phyloP scores from a whole-genome alignment of 2,113 vertebrate species.

The Barnardius zonarius region DNA sequence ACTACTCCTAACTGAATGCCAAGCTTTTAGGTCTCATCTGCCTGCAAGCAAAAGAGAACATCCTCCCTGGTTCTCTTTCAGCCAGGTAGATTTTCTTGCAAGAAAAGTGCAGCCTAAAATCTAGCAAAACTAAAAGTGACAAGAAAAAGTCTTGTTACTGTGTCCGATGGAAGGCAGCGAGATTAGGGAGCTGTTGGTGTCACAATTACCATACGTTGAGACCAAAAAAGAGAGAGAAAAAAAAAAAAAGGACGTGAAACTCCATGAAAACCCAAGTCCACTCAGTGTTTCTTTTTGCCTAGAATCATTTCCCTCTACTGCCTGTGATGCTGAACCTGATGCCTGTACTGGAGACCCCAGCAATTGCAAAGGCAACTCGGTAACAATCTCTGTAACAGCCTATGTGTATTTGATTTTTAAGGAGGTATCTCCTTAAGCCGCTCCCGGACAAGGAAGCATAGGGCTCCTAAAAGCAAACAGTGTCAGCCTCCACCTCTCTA shows the following conservation, averaged over 20 bases:
- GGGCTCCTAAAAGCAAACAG: not conserved
- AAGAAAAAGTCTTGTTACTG: not conserved
- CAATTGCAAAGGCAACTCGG: not conserved
- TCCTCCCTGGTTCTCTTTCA: not conserved
- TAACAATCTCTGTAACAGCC: not conserved
- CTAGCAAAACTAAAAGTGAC: not conserved
- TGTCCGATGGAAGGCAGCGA: not conserved
- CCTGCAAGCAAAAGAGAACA: not conserved
- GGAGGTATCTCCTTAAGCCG: not conserved
- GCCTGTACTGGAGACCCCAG: not conserved
- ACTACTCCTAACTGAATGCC: not conserved
- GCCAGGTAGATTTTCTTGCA: not conserved
- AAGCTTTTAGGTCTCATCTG: not conserved
- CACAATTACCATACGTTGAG: not conserved
- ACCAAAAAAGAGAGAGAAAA: not conserved
- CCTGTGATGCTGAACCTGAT: not conserved
- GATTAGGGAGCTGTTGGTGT: not conserved
- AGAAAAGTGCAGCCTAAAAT: not conserved
- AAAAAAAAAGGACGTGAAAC: not conserved
- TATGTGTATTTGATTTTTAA: not conserved
- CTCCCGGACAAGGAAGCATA: not conserved
- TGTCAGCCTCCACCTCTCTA: not conserved
- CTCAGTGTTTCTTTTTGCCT: not conserved
- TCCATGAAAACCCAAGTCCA: not conserved
- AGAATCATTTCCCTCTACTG: not conserved